Evolutionary conservation across 37 sponge, comb jelly and placozoan genomes (phyloP).

Genomic region (Bolinopsis microptera): DNA sequence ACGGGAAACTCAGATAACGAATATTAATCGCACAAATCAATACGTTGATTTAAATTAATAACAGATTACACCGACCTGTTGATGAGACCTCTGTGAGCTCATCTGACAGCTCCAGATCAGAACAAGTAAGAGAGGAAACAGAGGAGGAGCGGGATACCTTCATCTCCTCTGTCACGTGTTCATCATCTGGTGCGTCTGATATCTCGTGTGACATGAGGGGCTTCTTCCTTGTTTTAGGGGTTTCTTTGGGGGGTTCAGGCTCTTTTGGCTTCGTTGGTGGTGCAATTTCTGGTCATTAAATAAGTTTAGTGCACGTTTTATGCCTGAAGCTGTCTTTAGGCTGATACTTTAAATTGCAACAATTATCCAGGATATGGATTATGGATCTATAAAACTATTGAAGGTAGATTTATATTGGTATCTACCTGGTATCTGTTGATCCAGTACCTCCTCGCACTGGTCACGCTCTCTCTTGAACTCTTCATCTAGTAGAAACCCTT

Average conservation of each 20-base stretch:
- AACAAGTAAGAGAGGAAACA: background rate
- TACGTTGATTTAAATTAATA: too few species aligned
- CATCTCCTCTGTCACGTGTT: conserved; percentile 1
- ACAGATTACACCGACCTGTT: background rate
- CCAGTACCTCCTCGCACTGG: background rate
- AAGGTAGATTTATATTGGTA: too few species aligned
- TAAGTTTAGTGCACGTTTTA: too few species aligned
- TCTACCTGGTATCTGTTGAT: conserved; percentile 35
- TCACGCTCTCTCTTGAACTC: background rate
- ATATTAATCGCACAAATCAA: too few species aligned
- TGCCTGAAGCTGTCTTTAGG: too few species aligned
- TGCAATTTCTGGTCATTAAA: background rate
- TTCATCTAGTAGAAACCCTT: background rate
- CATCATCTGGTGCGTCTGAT: background rate
- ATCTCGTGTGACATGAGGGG: background rate
- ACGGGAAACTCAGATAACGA: too few species aligned
- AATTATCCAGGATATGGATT: background rate
- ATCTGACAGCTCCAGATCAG: conserved; percentile 11
- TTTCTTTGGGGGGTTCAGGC: background rate
- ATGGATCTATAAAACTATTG: background rate
- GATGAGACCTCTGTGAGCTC: conserved; percentile 9
- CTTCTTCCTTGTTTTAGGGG: background rate
- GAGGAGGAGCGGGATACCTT: background rate
- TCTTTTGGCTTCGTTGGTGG: background rate
- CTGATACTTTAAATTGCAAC: too few species aligned